Conservation (phyloP, 2,888 invertebrate species). For the Diachrysia chrysitis region DNA sequence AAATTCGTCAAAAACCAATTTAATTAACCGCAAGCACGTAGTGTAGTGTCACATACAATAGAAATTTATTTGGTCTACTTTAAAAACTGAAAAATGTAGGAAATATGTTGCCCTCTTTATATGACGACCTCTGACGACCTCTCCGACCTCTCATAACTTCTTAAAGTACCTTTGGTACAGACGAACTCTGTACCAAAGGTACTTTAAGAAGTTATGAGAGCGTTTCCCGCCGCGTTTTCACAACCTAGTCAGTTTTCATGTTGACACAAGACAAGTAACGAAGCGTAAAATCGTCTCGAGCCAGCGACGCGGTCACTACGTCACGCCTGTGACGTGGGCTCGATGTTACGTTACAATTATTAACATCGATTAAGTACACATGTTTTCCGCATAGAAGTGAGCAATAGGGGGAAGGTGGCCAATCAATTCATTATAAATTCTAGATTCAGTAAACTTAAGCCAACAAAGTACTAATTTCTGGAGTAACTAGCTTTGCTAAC, state of each 20-base stretch:
- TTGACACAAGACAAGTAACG: constrained; percentile 53
- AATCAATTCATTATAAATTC: constrained; percentile 1
- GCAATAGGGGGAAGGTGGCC: background rate
- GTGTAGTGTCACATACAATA: too few species aligned
- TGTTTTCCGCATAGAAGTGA: background rate
- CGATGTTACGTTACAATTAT: constrained; percentile 13
- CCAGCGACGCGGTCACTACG: constrained; percentile 50
- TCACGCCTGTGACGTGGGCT: constrained; percentile 22
- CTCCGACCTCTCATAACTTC: background rate
- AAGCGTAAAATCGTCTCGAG: constrained; percentile 60
- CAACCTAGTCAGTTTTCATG: constrained; percentile 43
- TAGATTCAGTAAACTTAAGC: background rate
- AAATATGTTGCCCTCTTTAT: too few species aligned
- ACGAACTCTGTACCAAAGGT: background rate
- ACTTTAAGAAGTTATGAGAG: background rate
- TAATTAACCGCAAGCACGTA: background rate
- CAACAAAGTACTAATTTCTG: background rate
- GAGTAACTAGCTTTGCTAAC: background rate
- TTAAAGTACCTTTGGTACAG: background rate
- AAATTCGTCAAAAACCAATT: too few species aligned
- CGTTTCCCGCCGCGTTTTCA: constrained; percentile 14
- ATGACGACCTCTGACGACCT: too few species aligned
- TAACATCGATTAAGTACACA: background rate
- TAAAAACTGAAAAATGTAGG: too few species aligned
- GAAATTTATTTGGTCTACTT: too few species aligned